Percentiles rank a stretch among this genome's conserved stretches.
phyloP scores from a whole-genome alignment of 92 coral and sea anemone genomes.

The Galaxea fascicularis region DNA sequence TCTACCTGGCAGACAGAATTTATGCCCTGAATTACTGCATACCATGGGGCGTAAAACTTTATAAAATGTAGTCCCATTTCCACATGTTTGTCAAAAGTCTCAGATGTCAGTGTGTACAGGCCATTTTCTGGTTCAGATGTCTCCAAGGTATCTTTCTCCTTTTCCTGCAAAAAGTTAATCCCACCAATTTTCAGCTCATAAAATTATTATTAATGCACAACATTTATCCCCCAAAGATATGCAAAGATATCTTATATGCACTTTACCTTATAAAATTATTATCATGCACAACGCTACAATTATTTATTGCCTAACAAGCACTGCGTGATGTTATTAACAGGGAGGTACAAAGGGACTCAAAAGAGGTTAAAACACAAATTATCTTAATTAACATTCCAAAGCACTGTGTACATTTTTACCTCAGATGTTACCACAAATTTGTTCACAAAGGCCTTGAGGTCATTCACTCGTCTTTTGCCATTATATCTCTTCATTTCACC shows the following conservation, averaged over 20 bases:
- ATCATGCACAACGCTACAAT: no score
- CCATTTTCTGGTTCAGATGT: conserved; percentile 71
- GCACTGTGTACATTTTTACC: conserved; percentile 25
- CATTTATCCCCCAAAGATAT: no score
- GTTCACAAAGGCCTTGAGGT: conserved; percentile 80
- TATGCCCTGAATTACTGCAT: neutral
- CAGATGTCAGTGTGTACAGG: conserved; percentile 75
- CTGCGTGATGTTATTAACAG: no score
- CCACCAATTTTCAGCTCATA: no score
- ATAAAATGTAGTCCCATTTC: conserved; percentile 91
- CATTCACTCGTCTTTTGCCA: conserved; percentile 86
- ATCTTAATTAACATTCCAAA: no score
- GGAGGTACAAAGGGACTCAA: no score
- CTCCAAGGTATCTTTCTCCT: conserved; percentile 21
- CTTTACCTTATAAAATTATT: no score
- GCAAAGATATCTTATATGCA: no score
- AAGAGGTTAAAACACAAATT: no score
- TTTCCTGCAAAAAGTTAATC: conserved; percentile 30
- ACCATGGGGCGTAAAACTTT: conserved; percentile 99
- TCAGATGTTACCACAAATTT: conserved; percentile 63
- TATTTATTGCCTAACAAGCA: no score
- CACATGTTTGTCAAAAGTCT: conserved; percentile 84
- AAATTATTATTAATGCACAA: no score
- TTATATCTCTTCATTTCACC: conserved; percentile 86
- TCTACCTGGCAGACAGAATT: no score